These are phyloP conservation scores for Hepsetus odoe DNA, from an alignment of 2,113 vertebrate species.

Conservation along the genomic window DNA sequence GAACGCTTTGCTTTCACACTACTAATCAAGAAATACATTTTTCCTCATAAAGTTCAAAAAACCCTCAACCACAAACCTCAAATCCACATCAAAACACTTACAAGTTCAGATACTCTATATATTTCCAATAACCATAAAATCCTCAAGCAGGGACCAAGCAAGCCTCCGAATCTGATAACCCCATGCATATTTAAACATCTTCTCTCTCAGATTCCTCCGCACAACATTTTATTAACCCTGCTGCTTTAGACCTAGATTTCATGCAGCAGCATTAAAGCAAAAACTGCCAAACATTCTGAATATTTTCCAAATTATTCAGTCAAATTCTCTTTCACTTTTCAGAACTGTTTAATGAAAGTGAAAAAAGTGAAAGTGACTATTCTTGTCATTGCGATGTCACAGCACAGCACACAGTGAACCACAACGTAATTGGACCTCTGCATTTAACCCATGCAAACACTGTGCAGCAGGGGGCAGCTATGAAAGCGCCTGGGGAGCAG, in stretches of 20 bases:
- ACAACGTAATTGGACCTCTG: too few species aligned
- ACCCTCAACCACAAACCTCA: background rate
- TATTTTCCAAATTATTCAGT: background rate
- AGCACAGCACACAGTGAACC: too few species aligned
- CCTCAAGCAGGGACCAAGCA: background rate
- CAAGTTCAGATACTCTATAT: background rate
- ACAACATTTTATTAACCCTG: background rate
- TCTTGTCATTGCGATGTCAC: too few species aligned
- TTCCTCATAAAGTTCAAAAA: too few species aligned
- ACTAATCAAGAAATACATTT: too few species aligned
- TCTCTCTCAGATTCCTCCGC: background rate
- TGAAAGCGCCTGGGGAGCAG: too few species aligned
- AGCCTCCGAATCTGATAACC: background rate
- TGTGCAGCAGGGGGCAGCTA: too few species aligned
- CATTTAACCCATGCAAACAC: too few species aligned
- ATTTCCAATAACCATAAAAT: background rate
- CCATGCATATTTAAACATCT: background rate
- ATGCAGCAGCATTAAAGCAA: background rate
- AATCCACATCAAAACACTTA: background rate
- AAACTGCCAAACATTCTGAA: background rate
- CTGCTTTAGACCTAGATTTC: background rate
- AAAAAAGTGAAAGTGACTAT: too few species aligned
- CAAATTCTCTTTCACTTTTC: background rate
- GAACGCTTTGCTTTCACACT: too few species aligned
- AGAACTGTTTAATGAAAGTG: background rate